phyloP scores from a whole-genome alignment of 2,113 vertebrate species.

The Ranitomeya variabilis region DNA sequence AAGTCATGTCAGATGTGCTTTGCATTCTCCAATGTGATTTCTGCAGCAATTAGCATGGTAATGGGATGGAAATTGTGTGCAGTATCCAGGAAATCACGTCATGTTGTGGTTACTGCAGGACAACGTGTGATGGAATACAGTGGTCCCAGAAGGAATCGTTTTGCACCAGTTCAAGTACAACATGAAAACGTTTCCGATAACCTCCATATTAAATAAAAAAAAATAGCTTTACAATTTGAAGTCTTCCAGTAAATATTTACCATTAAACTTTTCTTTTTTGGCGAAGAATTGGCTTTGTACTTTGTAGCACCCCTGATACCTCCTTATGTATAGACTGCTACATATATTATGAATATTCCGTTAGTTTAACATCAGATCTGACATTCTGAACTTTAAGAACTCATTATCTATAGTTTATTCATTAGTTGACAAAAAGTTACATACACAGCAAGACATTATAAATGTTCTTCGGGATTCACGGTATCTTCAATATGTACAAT shows the following conservation, averaged over 20 bases:
- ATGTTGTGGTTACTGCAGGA: not conserved
- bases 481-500: constrained; percentile 37
- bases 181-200: not conserved
- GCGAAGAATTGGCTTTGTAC: too few relatives aligned
- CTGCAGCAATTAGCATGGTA: constrained; percentile 43
- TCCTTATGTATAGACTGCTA: too few relatives aligned
- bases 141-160: not conserved
- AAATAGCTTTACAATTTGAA: not conserved
- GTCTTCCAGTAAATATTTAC: too few relatives aligned
- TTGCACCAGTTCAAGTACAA: not conserved
- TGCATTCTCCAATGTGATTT: constrained; percentile 44
- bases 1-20: constrained; percentile 26
- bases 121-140: not conserved
- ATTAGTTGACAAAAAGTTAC: constrained; percentile 32
- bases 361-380: not conserved
- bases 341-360: too few relatives aligned
- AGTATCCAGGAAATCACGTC: constrained; percentile 26
- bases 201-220: not conserved
- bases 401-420: constrained; percentile 21
- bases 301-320: too few relatives aligned
- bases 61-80: constrained; percentile 54
- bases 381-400: not conserved
- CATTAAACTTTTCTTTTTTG: too few relatives aligned
- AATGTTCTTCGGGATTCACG: not conserved
- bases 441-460: constrained; percentile 19